phyloP scores from a whole-genome alignment of 2,888 invertebrate genomes.

The Tipula helvola region DNA sequence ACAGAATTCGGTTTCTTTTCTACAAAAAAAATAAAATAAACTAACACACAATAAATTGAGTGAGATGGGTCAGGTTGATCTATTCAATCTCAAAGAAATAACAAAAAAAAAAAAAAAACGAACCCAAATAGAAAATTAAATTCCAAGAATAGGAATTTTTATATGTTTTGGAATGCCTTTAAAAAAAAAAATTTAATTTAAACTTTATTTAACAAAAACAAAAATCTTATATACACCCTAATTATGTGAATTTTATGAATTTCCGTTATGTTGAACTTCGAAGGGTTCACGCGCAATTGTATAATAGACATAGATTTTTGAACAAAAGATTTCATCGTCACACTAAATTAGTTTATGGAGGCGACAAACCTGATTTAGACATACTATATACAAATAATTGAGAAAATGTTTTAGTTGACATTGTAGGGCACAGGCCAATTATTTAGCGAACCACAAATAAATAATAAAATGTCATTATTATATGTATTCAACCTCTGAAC shows the following conservation, averaged over 20 bases:
- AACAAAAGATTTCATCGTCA: neutral
- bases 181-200: neutral
- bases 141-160: neutral
- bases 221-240: neutral
- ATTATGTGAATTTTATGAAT: neutral
- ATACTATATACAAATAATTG: neutral
- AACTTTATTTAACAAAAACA: neutral
- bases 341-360: neutral
- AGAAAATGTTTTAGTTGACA: neutral
- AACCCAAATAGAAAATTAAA: neutral
- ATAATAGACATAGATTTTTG: neutral
- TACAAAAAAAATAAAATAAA: neutral
- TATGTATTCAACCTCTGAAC: neutral
- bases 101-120: neutral
- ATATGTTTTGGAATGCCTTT: neutral
- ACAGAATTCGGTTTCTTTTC: neutral
- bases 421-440: neutral
- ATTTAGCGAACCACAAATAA: neutral
- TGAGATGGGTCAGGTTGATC: constrained; percentile 4
- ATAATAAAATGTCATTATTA: neutral
- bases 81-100: neutral
- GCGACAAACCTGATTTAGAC: neutral
- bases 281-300: neutral
- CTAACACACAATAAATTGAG: constrained; percentile 4
- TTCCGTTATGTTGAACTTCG: neutral